These are phyloP conservation scores for Formica exsecta DNA, from an alignment of 1,140 invertebrate species.

Conservation along the genomic window DNA sequence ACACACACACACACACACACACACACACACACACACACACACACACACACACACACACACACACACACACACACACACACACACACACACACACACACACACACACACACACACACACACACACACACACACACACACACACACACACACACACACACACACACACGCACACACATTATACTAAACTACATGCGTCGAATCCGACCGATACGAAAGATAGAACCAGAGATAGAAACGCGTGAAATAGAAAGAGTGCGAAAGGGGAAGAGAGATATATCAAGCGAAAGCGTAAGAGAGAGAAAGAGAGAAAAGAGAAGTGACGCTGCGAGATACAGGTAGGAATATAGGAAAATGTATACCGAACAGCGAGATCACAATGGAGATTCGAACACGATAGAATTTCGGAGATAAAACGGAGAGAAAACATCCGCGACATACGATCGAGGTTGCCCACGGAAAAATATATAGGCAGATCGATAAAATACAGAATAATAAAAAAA, in stretches of 20 bases:
- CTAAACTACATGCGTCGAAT: constrained; percentile 63
- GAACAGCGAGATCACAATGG: constrained; percentile 61
- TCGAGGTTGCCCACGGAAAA: constrained; percentile 58
- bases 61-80: no score
- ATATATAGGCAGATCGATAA: constrained; percentile 61
- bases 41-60: no score
- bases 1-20: no score
- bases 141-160: background rate
- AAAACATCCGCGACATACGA: constrained; percentile 65
- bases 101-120: background rate
- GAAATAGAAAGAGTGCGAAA: constrained; percentile 15
- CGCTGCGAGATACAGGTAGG: constrained; percentile 48
- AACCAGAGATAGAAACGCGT: constrained; percentile 38
- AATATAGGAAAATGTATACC: constrained; percentile 59
- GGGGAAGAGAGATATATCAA: background rate
- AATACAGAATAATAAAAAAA: constrained; percentile 21
- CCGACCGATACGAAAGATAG: constrained; percentile 60
- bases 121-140: background rate
- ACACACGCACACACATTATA: constrained; percentile 13
- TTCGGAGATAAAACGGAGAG: constrained; percentile 55
- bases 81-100: background rate
- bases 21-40: no score
- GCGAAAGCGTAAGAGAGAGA: background rate
- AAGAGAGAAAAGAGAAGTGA: background rate
- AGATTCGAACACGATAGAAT: constrained; percentile 62